Base-by-base conservation (phyloP, 2,113 vertebrate species). In the Pangasianodon gigas region DNA sequence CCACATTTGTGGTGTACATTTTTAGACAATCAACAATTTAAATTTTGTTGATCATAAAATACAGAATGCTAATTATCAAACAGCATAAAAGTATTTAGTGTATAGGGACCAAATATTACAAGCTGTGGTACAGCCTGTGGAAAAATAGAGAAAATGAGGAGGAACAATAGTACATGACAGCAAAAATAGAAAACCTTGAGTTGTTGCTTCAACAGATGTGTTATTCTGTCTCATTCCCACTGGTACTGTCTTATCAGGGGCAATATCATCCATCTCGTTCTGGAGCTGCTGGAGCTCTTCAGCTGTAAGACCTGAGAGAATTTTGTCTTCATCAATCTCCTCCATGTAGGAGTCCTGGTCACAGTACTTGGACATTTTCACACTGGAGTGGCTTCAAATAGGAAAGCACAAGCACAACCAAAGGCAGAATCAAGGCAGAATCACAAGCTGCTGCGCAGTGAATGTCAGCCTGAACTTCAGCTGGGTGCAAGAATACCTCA, bases 261-360 rank as follows among this genome's bases (percentile, higher is more conserved):
- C 96, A 93, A 98, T 96, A 58, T 95, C 96, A 56, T 97, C 97
- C 96, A 98, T 97, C 93, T 97, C 97, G 0, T 92, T 93, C 84
- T 97, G 97, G 16, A 98, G 95, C 91, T 97, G 95, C 93, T 92
- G 95, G 1, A 98, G 95, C 90, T 98, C 97, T 91, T 98, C 97
- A 0, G 96, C 96, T 32, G 97, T 97, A 88, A 98, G 90, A 65
- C 96, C 96, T 29, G 96, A 96, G 90, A 98, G 93, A 93, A 98
- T 96, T 93, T 96, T 95, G 71, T 98, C 97, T 89, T 97, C 97
- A 44, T 93, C 90, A 48, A 97, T 94, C 0, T 97, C 94, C 51
- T 97, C 96, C 54, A 75, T 74, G 86, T 86, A 60, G 56, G 85
- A 90, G 6, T 92, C 86, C 80, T 81, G 69, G 51, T 92, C 90